A percentile compares a stretch with the other conserved stretches of the same genome.
Conservation (phyloP, 2,797 vertebrate genomes). For the Trachurus trachurus region DNA sequence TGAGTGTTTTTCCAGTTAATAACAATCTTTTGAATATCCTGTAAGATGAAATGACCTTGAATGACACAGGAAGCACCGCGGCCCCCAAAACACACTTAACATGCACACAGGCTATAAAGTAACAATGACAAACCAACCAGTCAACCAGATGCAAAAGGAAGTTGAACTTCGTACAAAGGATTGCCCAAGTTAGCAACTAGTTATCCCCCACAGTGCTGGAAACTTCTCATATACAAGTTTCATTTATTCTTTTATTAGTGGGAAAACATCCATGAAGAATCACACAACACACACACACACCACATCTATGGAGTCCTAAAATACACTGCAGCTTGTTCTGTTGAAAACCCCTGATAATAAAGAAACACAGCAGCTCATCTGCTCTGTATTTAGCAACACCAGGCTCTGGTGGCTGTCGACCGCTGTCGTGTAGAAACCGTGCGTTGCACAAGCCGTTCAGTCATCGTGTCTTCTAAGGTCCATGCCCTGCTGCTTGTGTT, state of each 20-base stretch:
- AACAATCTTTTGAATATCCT: slow-evolving; percentile 8
- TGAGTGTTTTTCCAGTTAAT: neutral
- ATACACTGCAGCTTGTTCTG: slow-evolving; percentile 29
- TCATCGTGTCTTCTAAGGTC: slow-evolving; percentile 63
- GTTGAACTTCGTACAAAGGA: neutral
- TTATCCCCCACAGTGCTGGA: neutral
- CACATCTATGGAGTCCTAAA: neutral
- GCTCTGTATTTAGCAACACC: slow-evolving; percentile 52
- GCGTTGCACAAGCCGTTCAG: slow-evolving; percentile 75
- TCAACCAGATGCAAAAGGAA: neutral
- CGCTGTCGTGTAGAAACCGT: slow-evolving; percentile 83
- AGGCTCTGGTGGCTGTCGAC: slow-evolving; percentile 59
- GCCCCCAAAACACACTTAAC: neutral
- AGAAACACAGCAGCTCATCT: slow-evolving; percentile 26
- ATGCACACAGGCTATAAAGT: slow-evolving; percentile 6
- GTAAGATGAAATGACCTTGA: slow-evolving; percentile 24
- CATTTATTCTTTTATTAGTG: slow-evolving; percentile 3
- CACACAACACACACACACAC: neutral
- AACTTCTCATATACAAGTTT: neutral
- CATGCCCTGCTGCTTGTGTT: slow-evolving; percentile 66
- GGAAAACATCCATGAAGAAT: slow-evolving; percentile 3
- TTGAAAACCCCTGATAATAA: neutral
- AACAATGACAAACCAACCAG: neutral
- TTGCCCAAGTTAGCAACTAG: neutral
- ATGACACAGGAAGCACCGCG: slow-evolving; percentile 7